These are phyloP conservation scores for Plusia festucae DNA, from an alignment of 2,888 invertebrate genomes.

Conservation along the genomic window DNA sequence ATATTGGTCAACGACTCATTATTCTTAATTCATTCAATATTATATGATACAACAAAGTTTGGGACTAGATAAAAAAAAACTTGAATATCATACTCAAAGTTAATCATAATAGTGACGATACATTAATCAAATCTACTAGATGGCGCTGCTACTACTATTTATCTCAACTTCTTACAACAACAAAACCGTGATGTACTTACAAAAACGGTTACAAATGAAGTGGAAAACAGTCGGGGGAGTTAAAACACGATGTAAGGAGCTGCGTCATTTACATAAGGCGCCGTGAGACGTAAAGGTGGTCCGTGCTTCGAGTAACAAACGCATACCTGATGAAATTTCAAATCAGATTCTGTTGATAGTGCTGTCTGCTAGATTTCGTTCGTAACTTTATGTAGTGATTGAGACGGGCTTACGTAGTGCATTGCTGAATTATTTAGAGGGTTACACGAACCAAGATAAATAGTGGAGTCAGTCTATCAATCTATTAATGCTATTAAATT, in stretches of 20 bases:
- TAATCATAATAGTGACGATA: too few species aligned
- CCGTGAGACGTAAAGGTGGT: conserved; percentile 63
- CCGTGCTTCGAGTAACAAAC: conserved; percentile 63
- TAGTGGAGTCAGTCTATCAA: too few species aligned
- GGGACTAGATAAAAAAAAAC: too few species aligned
- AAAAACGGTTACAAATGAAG: conserved; percentile 60
- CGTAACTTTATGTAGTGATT: neutral
- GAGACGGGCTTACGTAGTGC: neutral
- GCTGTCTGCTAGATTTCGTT: neutral
- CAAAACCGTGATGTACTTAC: conserved; percentile 22
- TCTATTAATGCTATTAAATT: too few species aligned
- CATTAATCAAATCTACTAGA: neutral
- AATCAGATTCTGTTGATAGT: conserved; percentile 51
- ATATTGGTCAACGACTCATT: too few species aligned
- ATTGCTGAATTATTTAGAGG: neutral
- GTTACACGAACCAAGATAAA: neutral
- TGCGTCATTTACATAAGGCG: conserved; percentile 70
- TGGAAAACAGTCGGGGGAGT: conserved; percentile 60
- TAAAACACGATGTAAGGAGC: conserved; percentile 64
- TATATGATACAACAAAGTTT: too few species aligned
- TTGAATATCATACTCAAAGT: too few species aligned
- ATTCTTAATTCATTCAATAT: too few species aligned
- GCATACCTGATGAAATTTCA: conserved; percentile 70
- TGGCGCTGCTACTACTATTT: neutral
- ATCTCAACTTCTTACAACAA: conserved; percentile 8